These are phyloP conservation scores for Cynocephalus volans DNA, from an alignment of 2,113 vertebrate genomes.

Conservation along the genomic window DNA sequence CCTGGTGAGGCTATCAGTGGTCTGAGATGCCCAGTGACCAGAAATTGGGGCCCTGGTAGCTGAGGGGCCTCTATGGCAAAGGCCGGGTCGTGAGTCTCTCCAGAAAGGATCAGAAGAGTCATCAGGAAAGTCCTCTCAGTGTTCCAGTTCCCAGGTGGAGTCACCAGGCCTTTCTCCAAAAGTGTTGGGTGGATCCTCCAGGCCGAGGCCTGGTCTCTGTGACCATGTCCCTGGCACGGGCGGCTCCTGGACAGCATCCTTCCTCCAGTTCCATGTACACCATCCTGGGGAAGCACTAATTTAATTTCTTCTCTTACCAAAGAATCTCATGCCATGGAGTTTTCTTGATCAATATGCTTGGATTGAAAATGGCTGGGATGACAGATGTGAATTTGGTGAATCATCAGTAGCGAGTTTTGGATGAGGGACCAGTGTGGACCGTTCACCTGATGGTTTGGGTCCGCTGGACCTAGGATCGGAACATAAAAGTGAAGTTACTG, in stretches of 20 bases:
- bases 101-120: neutral
- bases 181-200: neutral
- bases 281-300: too few species aligned
- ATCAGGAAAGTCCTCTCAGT: too few species aligned
- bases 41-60: rapidly evolving
- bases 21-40: neutral
- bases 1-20: neutral
- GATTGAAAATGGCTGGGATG: neutral
- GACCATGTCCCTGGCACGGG: too few species aligned
- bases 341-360: neutral
- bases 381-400: neutral
- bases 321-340: rapidly evolving
- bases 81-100: neutral
- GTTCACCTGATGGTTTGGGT: too few species aligned
- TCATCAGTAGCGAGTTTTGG: neutral
- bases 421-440: neutral
- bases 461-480: neutral
- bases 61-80: neutral
- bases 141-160: too few species aligned
- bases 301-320: rapidly evolving
- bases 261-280: neutral
- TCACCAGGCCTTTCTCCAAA: neutral
- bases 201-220: rapidly evolving
- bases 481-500: neutral
- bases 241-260: too few species aligned